A percentile compares a stretch with the other conserved stretches of the same genome.
These are phyloP conservation scores for Cinclus mexicanus DNA, from an alignment of 2,113 vertebrate species.

Conservation along the genomic window DNA sequence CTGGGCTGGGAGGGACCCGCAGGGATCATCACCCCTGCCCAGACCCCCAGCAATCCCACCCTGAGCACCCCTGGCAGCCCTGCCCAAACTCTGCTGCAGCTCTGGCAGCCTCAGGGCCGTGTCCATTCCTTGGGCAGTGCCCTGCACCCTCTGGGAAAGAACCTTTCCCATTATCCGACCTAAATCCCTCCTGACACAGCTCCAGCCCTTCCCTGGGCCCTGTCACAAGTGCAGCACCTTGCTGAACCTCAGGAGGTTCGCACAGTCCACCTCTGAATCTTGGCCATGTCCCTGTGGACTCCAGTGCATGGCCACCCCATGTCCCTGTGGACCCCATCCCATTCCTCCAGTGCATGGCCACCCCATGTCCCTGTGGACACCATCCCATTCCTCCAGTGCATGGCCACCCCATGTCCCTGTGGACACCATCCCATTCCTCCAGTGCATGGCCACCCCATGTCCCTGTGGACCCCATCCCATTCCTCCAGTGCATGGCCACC, in stretches of 20 bases:
- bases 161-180: not conserved
- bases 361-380: too few relatives aligned
- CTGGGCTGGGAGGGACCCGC: not conserved
- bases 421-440: too few relatives aligned
- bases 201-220: accelerated
- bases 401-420: too few relatives aligned
- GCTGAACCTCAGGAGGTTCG: accelerated
- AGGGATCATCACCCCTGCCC: not conserved
- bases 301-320: too few relatives aligned
- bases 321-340: too few relatives aligned
- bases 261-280: not conserved
- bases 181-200: not conserved
- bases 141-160: not conserved
- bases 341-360: too few relatives aligned
- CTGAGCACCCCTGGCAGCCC: accelerated
- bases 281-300: too few relatives aligned
- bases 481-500: too few relatives aligned
- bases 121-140: not conserved
- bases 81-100: not conserved
- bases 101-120: not conserved
- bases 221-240: not conserved
- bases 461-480: too few relatives aligned
- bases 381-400: too few relatives aligned
- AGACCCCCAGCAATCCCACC: not conserved
- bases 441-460: too few relatives aligned